These are phyloP conservation scores for Pantala flavescens DNA, from an alignment of 1,140 invertebrate genomes.

Conservation along the genomic window DNA sequence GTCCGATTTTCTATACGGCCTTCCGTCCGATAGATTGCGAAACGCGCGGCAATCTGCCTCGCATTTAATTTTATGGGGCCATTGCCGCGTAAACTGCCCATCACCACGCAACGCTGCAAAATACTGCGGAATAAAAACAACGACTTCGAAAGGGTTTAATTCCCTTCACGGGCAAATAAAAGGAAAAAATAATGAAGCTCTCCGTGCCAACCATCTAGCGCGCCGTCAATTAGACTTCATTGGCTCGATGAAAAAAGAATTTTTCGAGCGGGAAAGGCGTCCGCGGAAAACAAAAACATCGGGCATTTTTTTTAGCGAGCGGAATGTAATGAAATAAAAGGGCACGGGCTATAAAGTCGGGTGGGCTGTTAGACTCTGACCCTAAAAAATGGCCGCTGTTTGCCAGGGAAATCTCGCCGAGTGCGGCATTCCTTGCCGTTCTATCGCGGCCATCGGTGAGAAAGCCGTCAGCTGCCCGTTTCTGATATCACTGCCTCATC, in stretches of 20 bases:
- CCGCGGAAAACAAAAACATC: neutral
- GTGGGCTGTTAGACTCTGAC: neutral
- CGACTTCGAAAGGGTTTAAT: neutral
- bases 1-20: no score
- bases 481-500: constrained; percentile 1
- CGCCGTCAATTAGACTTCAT: neutral
- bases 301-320: neutral
- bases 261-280: no score
- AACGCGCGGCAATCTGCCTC: no score
- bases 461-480: neutral
- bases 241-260: no score
- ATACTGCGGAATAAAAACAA: neutral
- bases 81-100: neutral
- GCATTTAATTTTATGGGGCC: neutral
- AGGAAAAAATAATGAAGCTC: neutral
- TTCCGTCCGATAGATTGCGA: no score
- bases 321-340: neutral
- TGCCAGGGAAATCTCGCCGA: neutral
- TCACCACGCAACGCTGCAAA: neutral
- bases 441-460: neutral
- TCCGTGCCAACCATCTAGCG: neutral
- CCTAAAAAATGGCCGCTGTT: neutral
- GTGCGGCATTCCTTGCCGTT: neutral
- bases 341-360: neutral
- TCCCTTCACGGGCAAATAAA: neutral